Base-by-base conservation (phyloP, 2,797 vertebrate genomes). In the Takifugu ocellatus region DNA sequence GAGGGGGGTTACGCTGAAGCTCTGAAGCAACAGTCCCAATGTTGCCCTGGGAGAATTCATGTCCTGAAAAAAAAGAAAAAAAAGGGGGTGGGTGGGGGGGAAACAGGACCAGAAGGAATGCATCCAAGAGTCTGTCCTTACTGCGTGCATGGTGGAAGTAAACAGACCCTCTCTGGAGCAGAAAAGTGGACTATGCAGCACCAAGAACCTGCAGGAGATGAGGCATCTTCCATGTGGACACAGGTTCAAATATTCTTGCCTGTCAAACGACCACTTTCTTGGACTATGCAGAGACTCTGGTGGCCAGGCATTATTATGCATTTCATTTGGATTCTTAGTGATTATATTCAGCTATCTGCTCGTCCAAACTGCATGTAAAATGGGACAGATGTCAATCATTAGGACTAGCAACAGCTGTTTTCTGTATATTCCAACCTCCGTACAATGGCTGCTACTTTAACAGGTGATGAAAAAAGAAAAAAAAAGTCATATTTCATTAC, bases 371-470 rank as follows among this genome's bases (percentile, higher is more conserved):
- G 82, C 82, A 84, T 86, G 84, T 75, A 78, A 59, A 54, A 47
- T 55, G 75, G 70, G 45, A 59, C 51, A 62, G 44, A 33, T 72
- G 57, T 71, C 71, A 55, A 70, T 55, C 53, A 51, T 49, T 65
- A 63, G 68, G 49, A 74, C 50, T 43, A 75, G 72, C 25, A 51
- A 55, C 56, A 59, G 66, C 70, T 78, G 51, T 66, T 73, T 54
- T 75, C 49, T 60, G 44, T 65, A 66, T 49, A 74, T 71, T 66
- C 25, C 58, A 55, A 74, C 69, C 43, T 59, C 55, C 57, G 55
- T 54, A 61, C 43, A 6, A 49, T 72, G 70, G 87, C 87, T 87
- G 83, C 82, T 84, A 76, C 63, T 25, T 62, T 51, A 75, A 62
- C 47, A 6, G 55, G 61, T 39, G 54, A 53, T 55, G 24, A 67